Percentiles rank a stretch among this genome's conserved stretches.
Conservation (phyloP, 2,113 vertebrate species). For the Calonectris borealis region DNA sequence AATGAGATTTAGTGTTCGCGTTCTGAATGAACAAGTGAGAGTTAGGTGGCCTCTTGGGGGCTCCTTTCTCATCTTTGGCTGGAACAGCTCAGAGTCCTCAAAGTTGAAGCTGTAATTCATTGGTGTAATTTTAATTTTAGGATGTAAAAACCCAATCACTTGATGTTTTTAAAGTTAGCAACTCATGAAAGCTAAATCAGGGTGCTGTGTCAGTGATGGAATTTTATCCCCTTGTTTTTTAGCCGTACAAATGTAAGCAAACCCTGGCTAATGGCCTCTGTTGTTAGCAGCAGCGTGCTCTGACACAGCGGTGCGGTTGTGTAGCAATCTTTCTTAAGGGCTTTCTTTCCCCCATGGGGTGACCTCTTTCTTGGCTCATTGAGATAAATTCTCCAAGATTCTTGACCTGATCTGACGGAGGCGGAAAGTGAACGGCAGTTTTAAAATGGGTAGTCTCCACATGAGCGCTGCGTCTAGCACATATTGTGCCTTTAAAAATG, state of each 20-base stretch:
- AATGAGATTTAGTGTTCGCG: slow-evolving; percentile 45
- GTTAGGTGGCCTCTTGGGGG: neutral
- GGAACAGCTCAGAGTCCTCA: neutral
- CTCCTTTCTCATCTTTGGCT: neutral
- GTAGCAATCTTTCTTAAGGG: neutral
- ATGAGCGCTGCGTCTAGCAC: neutral
- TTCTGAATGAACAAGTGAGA: slow-evolving; percentile 52
- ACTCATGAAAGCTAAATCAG: neutral
- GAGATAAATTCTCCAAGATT: slow-evolving; percentile 38
- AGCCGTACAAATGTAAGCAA: neutral
- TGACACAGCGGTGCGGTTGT: neutral
- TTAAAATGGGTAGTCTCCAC: neutral
- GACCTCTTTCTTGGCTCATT: slow-evolving; percentile 7
- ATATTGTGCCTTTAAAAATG: neutral
- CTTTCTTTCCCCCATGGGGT: neutral
- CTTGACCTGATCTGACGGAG: slow-evolving; percentile 8
- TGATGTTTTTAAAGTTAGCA: neutral
- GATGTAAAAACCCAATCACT: neutral
- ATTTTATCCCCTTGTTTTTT: neutral
- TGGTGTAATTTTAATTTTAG: slow-evolving; percentile 19
- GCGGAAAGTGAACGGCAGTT: neutral
- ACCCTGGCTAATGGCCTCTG: neutral
- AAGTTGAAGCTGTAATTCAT: neutral
- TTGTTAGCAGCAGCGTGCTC: neutral
- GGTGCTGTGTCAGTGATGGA: neutral